phyloP scores from a whole-genome alignment of 2,797 vertebrate genomes.

The Tokudaia muenninki region DNA sequence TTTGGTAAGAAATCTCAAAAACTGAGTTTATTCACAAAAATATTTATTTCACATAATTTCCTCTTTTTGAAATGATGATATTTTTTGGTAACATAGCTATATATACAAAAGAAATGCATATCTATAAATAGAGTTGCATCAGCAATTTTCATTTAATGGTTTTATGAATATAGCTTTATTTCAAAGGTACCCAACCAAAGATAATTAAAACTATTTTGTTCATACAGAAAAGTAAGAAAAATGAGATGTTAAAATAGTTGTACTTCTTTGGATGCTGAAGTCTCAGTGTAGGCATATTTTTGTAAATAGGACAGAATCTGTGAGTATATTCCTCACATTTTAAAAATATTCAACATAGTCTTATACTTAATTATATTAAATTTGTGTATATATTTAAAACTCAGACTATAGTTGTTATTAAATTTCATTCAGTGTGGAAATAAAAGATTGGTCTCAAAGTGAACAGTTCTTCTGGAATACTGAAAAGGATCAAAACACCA shows the following conservation, averaged over 20 bases:
- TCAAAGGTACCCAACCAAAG: conserved; percentile 56
- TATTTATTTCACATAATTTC: conserved; percentile 59
- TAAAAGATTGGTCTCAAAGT: conserved; percentile 26
- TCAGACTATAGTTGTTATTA: background rate
- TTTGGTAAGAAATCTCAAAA: conserved; percentile 72
- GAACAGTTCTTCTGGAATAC: background rate
- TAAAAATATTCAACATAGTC: conserved; percentile 46
- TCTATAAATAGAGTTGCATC: background rate
- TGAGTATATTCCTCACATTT: conserved; percentile 44
- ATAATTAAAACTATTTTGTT: conserved; percentile 61
- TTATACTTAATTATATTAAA: conserved; percentile 61
- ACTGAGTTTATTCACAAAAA: conserved; percentile 33
- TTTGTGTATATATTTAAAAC: conserved; percentile 60
- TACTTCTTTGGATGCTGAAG: background rate
- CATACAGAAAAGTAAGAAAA: conserved; percentile 43
- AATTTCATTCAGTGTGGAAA: conserved; percentile 32
- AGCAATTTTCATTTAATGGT: conserved; percentile 44
- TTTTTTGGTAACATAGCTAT: conserved; percentile 59
- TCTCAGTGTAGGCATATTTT: conserved; percentile 56
- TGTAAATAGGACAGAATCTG: conserved; percentile 63
- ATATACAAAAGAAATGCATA: conserved; percentile 32
- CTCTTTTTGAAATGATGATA: conserved; percentile 45
- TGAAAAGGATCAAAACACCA: conserved; percentile 13
- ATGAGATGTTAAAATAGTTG: conserved; percentile 44
- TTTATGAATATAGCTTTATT: conserved; percentile 64